Base-by-base conservation (phyloP, 1,140 invertebrate species). In the Dufourea novaeangliae region DNA sequence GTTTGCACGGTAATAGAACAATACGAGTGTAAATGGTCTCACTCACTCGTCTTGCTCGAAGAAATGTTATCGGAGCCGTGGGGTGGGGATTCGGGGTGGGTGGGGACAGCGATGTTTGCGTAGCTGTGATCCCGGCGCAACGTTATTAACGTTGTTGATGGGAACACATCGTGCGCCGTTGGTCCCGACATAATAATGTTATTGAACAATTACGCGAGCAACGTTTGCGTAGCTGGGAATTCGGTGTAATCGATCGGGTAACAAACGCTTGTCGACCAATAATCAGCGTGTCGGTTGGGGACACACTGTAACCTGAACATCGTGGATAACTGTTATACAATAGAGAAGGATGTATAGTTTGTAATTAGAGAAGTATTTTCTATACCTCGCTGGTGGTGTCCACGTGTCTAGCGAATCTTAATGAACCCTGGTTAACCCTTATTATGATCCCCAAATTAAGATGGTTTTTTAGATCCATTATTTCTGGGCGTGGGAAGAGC, bases 151-250 rank as follows among this genome's bases (percentile, higher is more conserved):
- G 17, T 46, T 64, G 27, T 44, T 29, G n/a, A 17, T 8, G 17
- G 1, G 17, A 17, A 6, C 6, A n/a, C 62, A 20, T 27, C 20
- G 41, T 0, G 2, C 0, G 3, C 14, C 61, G 17, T 2, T 20
- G 22, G n/a, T 39, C 4, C 17, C 14, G 27, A 39, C 32, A 64
- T 34, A n/a, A 27, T 73, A 56, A 74, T 56, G 72, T 74, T 74
- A 67, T 67, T 39, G 63, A 67, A 75, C 32, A 68, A 68, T 68
- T 57, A 68, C 3, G 27, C 37, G 52, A 17, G n/a, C 63, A 46
- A 25, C 54, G 63, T 57, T 68, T 37, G 72, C 39, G 17, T 39
- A 63, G 62, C 34, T 39, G 41, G 39, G 25, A 29, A 44, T 25
- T 14, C n/a, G 29, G 29, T 39, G 64, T 34, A 67, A 75, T 67